Evolutionary conservation across 2,113 vertebrate species (phyloP), one percentile per base, ranked within the genome.

Genomic region (Oryzias javanicus): DNA sequence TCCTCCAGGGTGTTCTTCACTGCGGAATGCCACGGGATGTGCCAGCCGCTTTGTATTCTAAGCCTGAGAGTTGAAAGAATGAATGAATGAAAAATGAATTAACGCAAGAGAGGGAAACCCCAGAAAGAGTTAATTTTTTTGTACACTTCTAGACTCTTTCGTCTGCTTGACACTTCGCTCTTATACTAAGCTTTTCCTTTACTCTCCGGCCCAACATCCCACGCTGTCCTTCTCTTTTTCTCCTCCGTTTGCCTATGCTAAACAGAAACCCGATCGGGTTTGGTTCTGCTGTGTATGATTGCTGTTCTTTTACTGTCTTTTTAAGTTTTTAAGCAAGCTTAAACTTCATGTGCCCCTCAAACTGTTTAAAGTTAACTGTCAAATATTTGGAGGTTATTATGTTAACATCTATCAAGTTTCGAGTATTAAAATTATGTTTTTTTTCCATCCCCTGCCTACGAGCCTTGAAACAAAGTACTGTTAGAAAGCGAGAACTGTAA

Each of bases 21-120:
- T 51, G 67, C 29, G 69, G 67, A 54, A 59, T 47, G 76, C 44
- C 49, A 64, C 24, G 70, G 3, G 55, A 79, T 19, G 57, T 81
- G 82, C 86, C 85, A 86, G 79, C 45, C 61, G 53, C 76, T 89
- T 83, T 85, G 84, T 85, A 66, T 80, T 75, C 83, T 52, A 70
- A 80, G 76, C 75, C 66, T 62, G 79, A 57, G 64, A 75, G 82
- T 58, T 17, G 49, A 62, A 52, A 52, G 58, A 29, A 50, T 1
- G 46, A 50, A 29, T 18, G 42, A 20, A n/a, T n/a, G n/a, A 27
- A 66, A 64, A 29, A 55, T 52, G 44, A 54, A 52, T 35, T 50
- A 64, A 60, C 64, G 40, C 62, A 12, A 49, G 54, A 69, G 70
- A 54, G 72, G 58, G 55, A 25, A 53, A 54, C 66, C 53, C 20